These are phyloP conservation scores for Limnodromus scolopaceus DNA, from an alignment of 2,797 vertebrate genomes.

Conservation along the genomic window DNA sequence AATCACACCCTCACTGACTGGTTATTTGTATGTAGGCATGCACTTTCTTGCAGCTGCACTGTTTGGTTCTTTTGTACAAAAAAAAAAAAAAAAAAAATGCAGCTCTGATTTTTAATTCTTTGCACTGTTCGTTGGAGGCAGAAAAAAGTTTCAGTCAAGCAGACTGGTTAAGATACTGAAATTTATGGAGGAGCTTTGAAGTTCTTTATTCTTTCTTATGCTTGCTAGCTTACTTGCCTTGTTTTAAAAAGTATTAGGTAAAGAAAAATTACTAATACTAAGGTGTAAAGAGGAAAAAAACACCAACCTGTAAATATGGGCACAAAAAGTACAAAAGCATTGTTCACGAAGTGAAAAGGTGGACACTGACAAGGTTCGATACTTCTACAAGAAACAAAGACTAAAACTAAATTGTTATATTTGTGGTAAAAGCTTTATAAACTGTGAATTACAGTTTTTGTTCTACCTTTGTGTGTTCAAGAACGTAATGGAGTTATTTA, in stretches of 20 bases:
- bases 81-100: neutral
- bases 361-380: accelerated
- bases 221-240: neutral
- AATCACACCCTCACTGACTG: neutral
- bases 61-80: neutral
- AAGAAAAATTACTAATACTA: neutral
- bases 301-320: neutral
- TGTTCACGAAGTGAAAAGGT: neutral
- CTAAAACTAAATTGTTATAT: neutral
- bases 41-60: neutral
- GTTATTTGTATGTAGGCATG: accelerated
- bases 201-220: neutral
- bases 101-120: neutral
- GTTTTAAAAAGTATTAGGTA: neutral
- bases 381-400: neutral
- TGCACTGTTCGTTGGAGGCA: neutral
- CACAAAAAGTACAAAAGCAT: neutral
- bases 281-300: neutral
- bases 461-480: neutral
- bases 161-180: too few species aligned
- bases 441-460: neutral
- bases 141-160: too few species aligned
- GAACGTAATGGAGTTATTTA: neutral
- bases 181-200: neutral
- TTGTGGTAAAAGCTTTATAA: neutral